Evolutionary conservation across 2,797 vertebrate genomes (phyloP), one percentile per base, ranked within the genome.

Genomic region (Sparus aurata): DNA sequence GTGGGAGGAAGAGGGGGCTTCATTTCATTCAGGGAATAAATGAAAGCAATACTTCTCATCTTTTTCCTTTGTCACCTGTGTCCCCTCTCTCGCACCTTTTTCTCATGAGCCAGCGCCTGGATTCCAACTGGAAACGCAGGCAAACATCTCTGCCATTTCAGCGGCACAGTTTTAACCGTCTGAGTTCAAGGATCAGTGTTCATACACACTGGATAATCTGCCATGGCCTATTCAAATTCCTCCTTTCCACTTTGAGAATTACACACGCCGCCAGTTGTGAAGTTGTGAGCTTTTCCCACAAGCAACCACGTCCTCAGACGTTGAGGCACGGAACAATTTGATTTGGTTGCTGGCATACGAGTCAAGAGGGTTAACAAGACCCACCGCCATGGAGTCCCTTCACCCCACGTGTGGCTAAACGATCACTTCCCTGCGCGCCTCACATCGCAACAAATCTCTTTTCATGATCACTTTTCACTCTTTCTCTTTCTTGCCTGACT

Each of bases 401-500:
- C 79, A 80, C 79, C 84, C 90, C 90, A 91, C 88, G 89, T 93
- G 93, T 92, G 91, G 90, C 89, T 93, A 93, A 95, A 94, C 81
- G 90, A 94, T 93, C 89, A 90, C 91, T 94, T 93, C 90, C 90
- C 91, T 69, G 80, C 72, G 69, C 57, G 79, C 82, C 75, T 88
- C 87, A 74, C 92, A 87, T 87, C 15, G 74, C 83, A 73, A 84
- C 91, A 93, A 91, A 93, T 92, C 92, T 93, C 91, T 83, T 94
- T 95, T 94, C 93, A 94, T 88, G 87, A 91, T 90, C 92, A 87
- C 90, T 88, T 91, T 91, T 91, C 89, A 89, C 88, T 91, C 87
- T 87, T 91, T 90, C 75, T 85, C 90, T 87, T 88, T 91, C 87
- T 88, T 94, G 93, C 92, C 91, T 94, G 79, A 90, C 89, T 93